These are phyloP conservation scores for Synanthedon formicaeformis DNA, from an alignment of 2,888 invertebrate species.

Conservation along the genomic window DNA sequence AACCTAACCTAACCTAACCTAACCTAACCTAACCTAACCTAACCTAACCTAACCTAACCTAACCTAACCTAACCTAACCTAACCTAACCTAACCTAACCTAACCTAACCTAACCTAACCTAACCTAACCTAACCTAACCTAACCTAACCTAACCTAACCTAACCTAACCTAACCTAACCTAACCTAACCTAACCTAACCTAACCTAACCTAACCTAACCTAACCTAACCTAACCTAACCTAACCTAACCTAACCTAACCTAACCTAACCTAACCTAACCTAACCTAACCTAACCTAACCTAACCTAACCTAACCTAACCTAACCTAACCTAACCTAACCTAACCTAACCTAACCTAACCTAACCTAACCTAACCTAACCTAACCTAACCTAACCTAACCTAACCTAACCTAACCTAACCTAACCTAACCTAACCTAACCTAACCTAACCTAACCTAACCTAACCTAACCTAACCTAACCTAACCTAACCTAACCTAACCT, in stretches of 20 bases:
- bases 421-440: conserved; percentile 2
- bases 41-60: too few species aligned
- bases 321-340: conserved; percentile 2
- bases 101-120: too few species aligned
- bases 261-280: conserved; percentile 1
- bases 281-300: conserved; percentile 2
- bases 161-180: conserved; percentile 2
- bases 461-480: conserved; percentile 2
- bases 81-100: too few species aligned
- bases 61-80: too few species aligned
- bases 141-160: too few species aligned
- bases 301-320: conserved; percentile 2
- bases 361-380: conserved; percentile 2
- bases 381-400: conserved; percentile 2
- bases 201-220: conserved; percentile 2
- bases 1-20: too few species aligned
- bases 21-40: too few species aligned
- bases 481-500: conserved; percentile 2
- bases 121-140: too few species aligned
- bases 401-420: conserved; percentile 2
- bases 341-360: conserved; percentile 2
- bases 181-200: conserved; percentile 1
- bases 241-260: conserved; percentile 1
- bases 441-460: conserved; percentile 1
- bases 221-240: conserved; percentile 2